A percentile compares a stretch with the other conserved stretches of the same genome.
Evolutionary conservation across 2,113 vertebrate genomes (phyloP).

Genomic region (Lamprologus ornatipinnis): DNA sequence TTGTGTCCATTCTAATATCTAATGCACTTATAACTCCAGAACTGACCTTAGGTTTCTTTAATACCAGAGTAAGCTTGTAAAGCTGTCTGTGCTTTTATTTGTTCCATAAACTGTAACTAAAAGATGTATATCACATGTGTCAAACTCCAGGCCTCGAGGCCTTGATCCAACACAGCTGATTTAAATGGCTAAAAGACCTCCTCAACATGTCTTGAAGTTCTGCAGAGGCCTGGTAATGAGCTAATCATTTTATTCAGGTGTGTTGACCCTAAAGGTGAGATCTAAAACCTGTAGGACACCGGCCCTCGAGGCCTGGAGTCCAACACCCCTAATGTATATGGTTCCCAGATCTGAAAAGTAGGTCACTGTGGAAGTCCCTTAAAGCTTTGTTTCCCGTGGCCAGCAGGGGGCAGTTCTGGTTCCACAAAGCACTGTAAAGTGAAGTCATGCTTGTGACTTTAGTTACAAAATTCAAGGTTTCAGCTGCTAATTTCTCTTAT

Average conservation of each 20-base stretch:
- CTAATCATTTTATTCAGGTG: background rate
- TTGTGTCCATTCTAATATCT: background rate
- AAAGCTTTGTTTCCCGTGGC: fast-evolving
- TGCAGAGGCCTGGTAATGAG: background rate
- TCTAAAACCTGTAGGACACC: background rate
- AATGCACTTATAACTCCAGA: background rate
- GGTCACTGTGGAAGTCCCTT: background rate
- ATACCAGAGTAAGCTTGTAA: background rate
- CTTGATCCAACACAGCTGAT: background rate
- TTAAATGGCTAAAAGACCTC: background rate
- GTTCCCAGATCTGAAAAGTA: background rate
- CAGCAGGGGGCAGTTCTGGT: background rate
- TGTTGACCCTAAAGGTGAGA: background rate
- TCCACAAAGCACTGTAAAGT: background rate
- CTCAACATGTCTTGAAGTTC: background rate
- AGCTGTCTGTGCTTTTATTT: background rate
- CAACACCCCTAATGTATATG: fast-evolving
- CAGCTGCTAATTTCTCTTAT: background rate
- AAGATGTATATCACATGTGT: background rate
- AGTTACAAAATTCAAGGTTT: background rate
- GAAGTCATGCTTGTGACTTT: background rate
- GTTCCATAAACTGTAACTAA: background rate
- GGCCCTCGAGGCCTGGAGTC: too few species aligned
- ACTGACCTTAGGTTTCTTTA: background rate
- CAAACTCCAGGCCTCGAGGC: background rate